phyloP scores from a whole-genome alignment of 2,797 vertebrate genomes.

The Sorex maritimensis region DNA sequence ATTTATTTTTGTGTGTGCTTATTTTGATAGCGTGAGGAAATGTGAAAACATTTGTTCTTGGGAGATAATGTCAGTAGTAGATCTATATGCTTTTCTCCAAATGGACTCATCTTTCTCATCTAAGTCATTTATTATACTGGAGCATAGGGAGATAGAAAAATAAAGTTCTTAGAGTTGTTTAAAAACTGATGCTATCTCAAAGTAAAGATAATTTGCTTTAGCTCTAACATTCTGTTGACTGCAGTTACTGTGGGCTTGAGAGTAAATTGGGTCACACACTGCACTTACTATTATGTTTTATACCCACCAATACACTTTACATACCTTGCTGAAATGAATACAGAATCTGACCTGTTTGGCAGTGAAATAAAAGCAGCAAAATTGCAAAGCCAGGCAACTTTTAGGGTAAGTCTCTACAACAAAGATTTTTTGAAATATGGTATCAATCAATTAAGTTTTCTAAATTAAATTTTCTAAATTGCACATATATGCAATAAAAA shows the following conservation, averaged over 20 bases:
- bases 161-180: conserved; percentile 45
- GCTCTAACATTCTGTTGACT: neutral
- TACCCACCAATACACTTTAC: neutral
- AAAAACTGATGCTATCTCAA: conserved; percentile 27
- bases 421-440: neutral
- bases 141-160: conserved; percentile 41
- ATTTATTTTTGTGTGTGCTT: neutral
- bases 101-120: conserved; percentile 59
- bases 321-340: neutral
- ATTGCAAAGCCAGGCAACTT: neutral
- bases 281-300: neutral
- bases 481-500: neutral
- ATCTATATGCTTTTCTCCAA: conserved; percentile 29
- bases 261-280: neutral
- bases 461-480: neutral
- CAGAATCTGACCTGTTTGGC: neutral
- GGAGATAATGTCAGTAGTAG: conserved; percentile 67
- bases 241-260: neutral
- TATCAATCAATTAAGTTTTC: neutral
- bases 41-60: conserved; percentile 49
- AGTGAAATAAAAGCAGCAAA: neutral
- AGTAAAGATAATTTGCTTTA: neutral
- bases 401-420: neutral
- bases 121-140: conserved; percentile 67
- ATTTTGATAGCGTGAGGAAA: conserved; percentile 59